Evolutionary conservation across 2,797 vertebrate species (phyloP), one percentile per base, ranked within the genome.

Genomic region (Threskiornis aethiopicus): DNA sequence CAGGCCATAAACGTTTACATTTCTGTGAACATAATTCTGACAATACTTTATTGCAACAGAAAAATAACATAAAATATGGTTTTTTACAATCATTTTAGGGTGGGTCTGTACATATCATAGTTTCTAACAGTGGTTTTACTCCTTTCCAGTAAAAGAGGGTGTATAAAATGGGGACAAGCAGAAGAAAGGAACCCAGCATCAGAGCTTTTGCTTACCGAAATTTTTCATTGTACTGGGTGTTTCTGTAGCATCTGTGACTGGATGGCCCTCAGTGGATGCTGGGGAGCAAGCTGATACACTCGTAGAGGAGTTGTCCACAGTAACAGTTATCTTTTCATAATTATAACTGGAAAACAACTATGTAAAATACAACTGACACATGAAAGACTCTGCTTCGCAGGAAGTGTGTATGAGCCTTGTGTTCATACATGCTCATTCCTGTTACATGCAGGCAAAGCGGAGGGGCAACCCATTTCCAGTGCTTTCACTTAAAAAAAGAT

Each of bases 301-400:
- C 3, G 54, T 42, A 62, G 97, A 97, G 46, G 95, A 93, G 89
- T 97, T 98, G 93, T 89, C 87, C 95, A 77, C 26, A 57, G 90
- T 94, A 84, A 96, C 64, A 37, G 93, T 93, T 93, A 97, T 88
- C 64, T 96, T 97, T 84, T 97, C 96, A 70, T 97, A 98, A 94
- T 97, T 93, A 76, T 98, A 98, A 95, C 97, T 98, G 96, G 84
- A 97, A 95, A 97, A 97, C 64, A 96, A 89, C 84, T 75, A 70
- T 75, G 91, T 94, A 78, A 94, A 92, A 89, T 35, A 84, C 70
- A 85, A 78, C 93, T 96, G 94, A 72, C 84, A 96, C 70, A 16
- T 33, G 28, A 76, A 94, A 87, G 78, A 13, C 21, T 51, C 55
- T 75, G 65, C 57, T 90, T 47, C 86, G 52, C 37, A 75, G 79